Evolutionary conservation across 2,888 invertebrate species (phyloP).

Genomic region (Drosophila prolongata): DNA sequence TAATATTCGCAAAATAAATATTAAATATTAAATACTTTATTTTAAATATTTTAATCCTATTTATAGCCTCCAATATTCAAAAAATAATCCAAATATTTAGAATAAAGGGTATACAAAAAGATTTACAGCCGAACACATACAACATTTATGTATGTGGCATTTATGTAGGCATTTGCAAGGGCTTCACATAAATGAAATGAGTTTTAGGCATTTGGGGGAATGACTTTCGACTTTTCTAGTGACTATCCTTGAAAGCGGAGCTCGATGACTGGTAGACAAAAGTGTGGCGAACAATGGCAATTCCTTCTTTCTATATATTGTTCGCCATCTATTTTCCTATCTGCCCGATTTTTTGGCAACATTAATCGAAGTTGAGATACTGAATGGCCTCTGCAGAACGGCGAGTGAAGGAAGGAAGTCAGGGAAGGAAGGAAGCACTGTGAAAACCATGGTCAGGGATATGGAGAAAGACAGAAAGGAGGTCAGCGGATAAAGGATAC

Average conservation of each 20-base stretch:
- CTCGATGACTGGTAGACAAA: conserved; percentile 64
- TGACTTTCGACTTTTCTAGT: conserved; percentile 52
- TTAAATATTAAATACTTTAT: no score
- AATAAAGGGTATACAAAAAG: no score
- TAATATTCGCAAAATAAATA: no score
- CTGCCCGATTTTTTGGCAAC: conserved; percentile 48
- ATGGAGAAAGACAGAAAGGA: neutral
- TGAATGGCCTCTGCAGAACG: conserved; percentile 45
- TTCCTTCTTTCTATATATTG: conserved; percentile 1
- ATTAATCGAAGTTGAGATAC: conserved; percentile 71
- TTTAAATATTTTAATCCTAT: no score
- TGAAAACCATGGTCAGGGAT: conserved; percentile 28
- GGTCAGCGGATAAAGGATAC: neutral
- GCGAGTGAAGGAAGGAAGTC: conserved; percentile 34
- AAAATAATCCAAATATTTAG: no score
- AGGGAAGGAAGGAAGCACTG: conserved; percentile 68
- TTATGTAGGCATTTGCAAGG: neutral
- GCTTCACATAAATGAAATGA: neutral
- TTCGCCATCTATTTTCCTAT: conserved; percentile 6
- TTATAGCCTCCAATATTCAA: no score
- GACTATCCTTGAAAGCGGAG: conserved; percentile 10
- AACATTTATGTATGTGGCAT: neutral
- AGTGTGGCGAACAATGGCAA: conserved; percentile 43
- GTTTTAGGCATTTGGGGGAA: conserved; percentile 20
- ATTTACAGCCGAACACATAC: no score